Evolutionary conservation across 2,888 invertebrate genomes (phyloP).

Genomic region (Protophormia terraenovae): DNA sequence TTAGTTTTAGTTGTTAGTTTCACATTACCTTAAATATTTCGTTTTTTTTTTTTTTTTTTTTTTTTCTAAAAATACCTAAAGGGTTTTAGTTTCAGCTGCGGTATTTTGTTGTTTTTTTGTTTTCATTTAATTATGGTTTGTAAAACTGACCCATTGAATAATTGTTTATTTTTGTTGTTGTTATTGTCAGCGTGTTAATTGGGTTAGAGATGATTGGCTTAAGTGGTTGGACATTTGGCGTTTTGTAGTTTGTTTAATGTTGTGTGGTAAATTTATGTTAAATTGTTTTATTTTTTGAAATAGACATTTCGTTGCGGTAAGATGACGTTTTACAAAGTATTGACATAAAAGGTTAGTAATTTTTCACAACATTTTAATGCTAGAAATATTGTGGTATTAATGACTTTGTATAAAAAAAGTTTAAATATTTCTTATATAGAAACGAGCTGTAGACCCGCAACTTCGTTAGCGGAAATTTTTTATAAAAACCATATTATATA

Average conservation of each 20-base stretch:
- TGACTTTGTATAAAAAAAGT: no score
- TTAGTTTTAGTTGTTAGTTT: conserved; percentile 16
- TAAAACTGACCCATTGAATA: not conserved
- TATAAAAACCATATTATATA: no score
- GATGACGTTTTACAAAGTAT: conserved; percentile 2
- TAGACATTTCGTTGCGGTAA: conserved; percentile 7
- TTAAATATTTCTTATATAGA: no score
- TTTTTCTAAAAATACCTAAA: not conserved
- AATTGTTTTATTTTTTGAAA: not conserved
- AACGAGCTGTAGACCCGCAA: no score
- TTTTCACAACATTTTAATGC: not conserved
- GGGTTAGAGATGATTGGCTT: conserved; percentile 47
- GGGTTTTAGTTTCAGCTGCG: not conserved
- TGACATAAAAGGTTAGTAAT: conserved; percentile 2
- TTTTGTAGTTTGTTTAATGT: not conserved
- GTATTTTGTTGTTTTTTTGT: not conserved
- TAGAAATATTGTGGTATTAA: not conserved
- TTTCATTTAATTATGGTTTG: not conserved
- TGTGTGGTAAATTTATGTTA: not conserved
- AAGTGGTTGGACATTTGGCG: conserved; percentile 1
- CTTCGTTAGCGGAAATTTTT: no score
- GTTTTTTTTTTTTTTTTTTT: not conserved
- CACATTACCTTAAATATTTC: not conserved
- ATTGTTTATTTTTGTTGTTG: not conserved
- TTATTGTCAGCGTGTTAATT: conserved; percentile 38